phyloP scores from a whole-genome alignment of 2,888 invertebrate genomes.

The Synergus gifuensis region DNA sequence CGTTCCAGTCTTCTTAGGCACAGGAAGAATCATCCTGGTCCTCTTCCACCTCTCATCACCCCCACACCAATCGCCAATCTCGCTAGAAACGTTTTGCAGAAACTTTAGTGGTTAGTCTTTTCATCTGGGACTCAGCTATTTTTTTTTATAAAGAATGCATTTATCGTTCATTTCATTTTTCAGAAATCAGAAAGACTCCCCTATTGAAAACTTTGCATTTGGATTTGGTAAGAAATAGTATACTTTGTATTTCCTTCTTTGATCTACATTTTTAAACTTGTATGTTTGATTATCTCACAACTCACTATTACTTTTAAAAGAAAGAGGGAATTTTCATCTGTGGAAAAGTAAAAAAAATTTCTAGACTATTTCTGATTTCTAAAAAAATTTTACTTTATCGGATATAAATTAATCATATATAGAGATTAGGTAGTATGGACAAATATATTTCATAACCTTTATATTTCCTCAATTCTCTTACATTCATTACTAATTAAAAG shows the following conservation, averaged over 20 bases:
- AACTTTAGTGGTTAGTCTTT: slow-evolving; percentile 27
- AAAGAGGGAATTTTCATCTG: too few species aligned
- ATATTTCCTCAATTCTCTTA: background rate
- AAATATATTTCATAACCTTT: background rate
- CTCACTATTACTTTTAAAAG: too few species aligned
- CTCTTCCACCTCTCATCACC: slow-evolving; percentile 56
- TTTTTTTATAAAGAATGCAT: background rate
- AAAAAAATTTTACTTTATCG: background rate
- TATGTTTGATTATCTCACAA: too few species aligned
- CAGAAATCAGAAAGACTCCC: background rate
- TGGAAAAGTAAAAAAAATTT: too few species aligned
- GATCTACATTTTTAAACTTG: too few species aligned
- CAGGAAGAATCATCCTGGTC: slow-evolving; percentile 61
- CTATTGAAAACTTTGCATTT: background rate
- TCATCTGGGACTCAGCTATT: background rate
- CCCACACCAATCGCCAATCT: slow-evolving; percentile 52
- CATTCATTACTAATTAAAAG: background rate
- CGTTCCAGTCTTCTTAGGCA: slow-evolving; percentile 61
- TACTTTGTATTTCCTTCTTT: too few species aligned
- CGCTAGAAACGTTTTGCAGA: slow-evolving; percentile 50
- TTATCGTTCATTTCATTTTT: background rate
- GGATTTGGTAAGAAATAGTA: background rate
- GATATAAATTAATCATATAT: background rate
- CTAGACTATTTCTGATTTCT: background rate
- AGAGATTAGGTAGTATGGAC: background rate